phyloP scores from a whole-genome alignment of 2,888 invertebrate species.

The Parnassius apollo region DNA sequence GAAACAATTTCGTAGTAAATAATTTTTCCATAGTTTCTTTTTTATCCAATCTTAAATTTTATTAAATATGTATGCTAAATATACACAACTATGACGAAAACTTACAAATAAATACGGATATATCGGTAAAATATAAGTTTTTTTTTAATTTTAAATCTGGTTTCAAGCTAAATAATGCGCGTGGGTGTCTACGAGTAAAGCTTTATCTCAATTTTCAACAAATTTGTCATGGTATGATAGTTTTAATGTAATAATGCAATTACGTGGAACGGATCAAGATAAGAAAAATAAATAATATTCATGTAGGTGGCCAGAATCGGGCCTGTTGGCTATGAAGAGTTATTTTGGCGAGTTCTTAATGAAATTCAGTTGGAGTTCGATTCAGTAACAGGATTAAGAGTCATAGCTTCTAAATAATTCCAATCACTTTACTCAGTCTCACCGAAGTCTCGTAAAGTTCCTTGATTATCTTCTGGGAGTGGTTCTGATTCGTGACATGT shows the following conservation, averaged over 20 bases:
- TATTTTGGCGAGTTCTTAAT: slow-evolving; percentile 26
- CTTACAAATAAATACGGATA: slow-evolving; percentile 1
- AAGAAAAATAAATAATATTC: slow-evolving; percentile 26
- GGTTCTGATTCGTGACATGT: slow-evolving; percentile 54
- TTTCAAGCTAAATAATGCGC: slow-evolving; percentile 23
- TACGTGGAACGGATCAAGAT: slow-evolving; percentile 25
- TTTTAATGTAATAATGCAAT: slow-evolving; percentile 28
- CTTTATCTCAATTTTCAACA: slow-evolving; percentile 26
- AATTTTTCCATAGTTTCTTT: too few species aligned
- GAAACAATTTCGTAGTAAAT: too few species aligned
- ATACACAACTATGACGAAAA: slow-evolving; percentile 15
- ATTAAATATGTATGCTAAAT: slow-evolving; percentile 7
- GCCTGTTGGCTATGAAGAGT: slow-evolving; percentile 8
- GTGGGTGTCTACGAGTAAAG: slow-evolving; percentile 23
- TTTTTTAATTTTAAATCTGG: slow-evolving; percentile 16
- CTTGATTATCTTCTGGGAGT: slow-evolving; percentile 60
- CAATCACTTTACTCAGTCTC: slow-evolving; percentile 48
- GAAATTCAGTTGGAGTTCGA: slow-evolving; percentile 35
- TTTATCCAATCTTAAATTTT: background rate
- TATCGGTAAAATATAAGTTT: slow-evolving; percentile 10
- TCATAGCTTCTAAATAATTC: slow-evolving; percentile 56
- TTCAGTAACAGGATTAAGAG: slow-evolving; percentile 41
- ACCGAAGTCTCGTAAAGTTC: slow-evolving; percentile 52
- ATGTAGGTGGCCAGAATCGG: slow-evolving; percentile 13
- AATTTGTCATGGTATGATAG: slow-evolving; percentile 28